Evolutionary conservation across 2,888 invertebrate species (phyloP).

Genomic region (Glaucopsyche alexis): DNA sequence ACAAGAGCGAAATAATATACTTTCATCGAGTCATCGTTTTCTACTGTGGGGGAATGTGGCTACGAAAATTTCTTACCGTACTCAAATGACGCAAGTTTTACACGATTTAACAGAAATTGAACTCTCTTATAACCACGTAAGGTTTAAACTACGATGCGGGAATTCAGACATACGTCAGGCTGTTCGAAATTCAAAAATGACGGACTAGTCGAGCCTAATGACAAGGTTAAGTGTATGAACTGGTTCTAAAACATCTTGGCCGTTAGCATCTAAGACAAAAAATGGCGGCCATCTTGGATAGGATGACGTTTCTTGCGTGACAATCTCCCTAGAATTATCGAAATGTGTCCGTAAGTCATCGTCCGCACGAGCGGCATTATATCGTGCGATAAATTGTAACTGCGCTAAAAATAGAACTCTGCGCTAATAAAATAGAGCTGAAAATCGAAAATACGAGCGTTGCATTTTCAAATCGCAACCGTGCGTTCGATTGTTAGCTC

Average conservation of each 20-base stretch:
- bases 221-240: conserved; percentile 52
- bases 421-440: too few species aligned
- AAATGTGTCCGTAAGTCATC: too few species aligned
- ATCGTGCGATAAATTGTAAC: too few species aligned
- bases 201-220: conserved; percentile 49
- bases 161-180: conserved; percentile 36
- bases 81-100: conserved; percentile 35
- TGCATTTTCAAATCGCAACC: too few species aligned
- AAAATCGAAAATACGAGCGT: too few species aligned
- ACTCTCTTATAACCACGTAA: conserved; percentile 20
- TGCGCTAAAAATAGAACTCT: too few species aligned
- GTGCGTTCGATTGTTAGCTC: too few species aligned
- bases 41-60: conserved; percentile 45
- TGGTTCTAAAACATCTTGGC: conserved; percentile 49
- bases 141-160: conserved; percentile 17
- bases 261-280: conserved; percentile 49
- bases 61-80: conserved; percentile 43
- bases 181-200: conserved; percentile 45
- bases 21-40: conserved; percentile 46
- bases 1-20: conserved; percentile 39
- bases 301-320: conserved; percentile 40
- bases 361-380: too few species aligned
- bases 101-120: conserved; percentile 29
- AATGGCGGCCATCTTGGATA: conserved; percentile 47
- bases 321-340: too few species aligned